Conservation (phyloP, 2,113 vertebrate genomes). For the Aspidoscelis tigris region DNA sequence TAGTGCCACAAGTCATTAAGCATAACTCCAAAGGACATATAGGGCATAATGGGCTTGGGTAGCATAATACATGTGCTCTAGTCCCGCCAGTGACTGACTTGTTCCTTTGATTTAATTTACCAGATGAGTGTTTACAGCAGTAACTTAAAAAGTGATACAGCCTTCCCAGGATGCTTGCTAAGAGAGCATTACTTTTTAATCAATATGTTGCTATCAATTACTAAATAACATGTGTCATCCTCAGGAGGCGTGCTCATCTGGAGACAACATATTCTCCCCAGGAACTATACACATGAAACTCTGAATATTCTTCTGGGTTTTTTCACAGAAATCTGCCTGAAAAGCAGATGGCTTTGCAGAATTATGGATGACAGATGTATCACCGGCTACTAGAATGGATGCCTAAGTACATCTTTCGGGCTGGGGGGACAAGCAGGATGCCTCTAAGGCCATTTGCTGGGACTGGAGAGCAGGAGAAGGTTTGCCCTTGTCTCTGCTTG, state of each 20-base stretch:
- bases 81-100: constrained; percentile 22
- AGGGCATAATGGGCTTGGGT: neutral
- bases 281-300: neutral
- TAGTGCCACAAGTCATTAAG: constrained; percentile 2
- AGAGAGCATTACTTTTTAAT: constrained; percentile 43
- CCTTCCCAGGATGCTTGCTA: constrained; percentile 20
- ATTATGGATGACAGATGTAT: neutral
- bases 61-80: fast-evolving
- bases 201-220: constrained; percentile 42
- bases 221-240: constrained; percentile 33
- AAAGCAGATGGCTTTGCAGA: neutral
- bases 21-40: neutral
- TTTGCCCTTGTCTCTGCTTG: too few species aligned
- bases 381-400: neutral
- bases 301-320: neutral
- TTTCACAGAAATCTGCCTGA: neutral
- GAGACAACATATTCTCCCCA: constrained; percentile 26
- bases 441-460: too few species aligned
- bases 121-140: constrained; percentile 10
- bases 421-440: too few species aligned
- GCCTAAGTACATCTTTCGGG: too few species aligned
- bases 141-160: constrained; percentile 25
- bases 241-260: neutral
- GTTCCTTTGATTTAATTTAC: constrained; percentile 44
- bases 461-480: too few species aligned